Conservation (phyloP, 2,888 invertebrate genomes). For the Athripsodes cinereus region DNA sequence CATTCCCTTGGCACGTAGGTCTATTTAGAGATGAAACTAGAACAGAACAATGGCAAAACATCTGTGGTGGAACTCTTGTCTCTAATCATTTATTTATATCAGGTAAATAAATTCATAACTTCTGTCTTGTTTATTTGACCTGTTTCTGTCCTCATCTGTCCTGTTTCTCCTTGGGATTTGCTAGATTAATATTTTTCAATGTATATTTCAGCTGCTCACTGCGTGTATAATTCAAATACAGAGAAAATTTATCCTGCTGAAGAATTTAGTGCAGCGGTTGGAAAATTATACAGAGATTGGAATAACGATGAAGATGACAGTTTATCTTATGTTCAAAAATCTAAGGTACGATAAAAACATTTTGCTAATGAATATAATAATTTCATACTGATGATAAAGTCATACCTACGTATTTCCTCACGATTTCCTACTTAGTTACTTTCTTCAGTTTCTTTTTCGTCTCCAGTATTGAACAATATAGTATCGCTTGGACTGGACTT, state of each 20-base stretch:
- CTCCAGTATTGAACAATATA: too few species aligned
- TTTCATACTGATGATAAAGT: too few species aligned
- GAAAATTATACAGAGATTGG: not conserved
- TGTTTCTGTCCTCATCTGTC: too few species aligned
- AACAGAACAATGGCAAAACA: not conserved
- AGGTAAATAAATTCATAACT: too few species aligned
- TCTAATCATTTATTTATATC: not conserved
- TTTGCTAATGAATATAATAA: too few species aligned
- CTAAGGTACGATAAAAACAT: not conserved
- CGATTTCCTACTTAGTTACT: too few species aligned
- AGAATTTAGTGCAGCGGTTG: not conserved
- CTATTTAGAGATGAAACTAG: not conserved
- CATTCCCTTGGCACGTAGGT: conserved; percentile 8
- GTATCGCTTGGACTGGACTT: too few species aligned
- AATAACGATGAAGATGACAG: not conserved
- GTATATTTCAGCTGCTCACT: not conserved
- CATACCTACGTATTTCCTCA: too few species aligned
- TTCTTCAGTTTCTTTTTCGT: too few species aligned
- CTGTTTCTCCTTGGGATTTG: too few species aligned
- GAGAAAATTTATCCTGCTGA: not conserved
- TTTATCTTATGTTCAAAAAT: conserved; percentile 1
- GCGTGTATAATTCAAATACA: not conserved
- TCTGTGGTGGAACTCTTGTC: conserved; percentile 5
- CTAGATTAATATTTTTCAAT: too few species aligned
- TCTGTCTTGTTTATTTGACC: too few species aligned